Evolutionary conservation across 2,113 vertebrate species (phyloP), one percentile per base, ranked within the genome.

Genomic region (Himantopus leucocephalus): DNA sequence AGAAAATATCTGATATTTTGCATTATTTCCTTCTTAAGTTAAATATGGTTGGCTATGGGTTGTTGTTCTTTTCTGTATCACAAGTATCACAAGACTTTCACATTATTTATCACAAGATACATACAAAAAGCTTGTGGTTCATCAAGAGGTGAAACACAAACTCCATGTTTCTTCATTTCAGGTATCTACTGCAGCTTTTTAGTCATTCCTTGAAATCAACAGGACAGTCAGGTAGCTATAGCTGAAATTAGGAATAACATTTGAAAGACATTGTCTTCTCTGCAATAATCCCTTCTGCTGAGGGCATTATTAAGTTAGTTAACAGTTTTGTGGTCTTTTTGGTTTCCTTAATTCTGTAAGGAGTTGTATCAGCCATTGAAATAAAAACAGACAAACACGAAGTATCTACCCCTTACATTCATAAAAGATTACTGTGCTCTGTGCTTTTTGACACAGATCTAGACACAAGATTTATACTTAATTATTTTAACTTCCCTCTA

Each of bases 401-500:
- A 80, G 14, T 62, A 37, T 71, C 45, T 71, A 43, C 6, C 3
- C 12, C 10, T 86, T 60, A 73, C 9, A 47, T 66, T 91, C 22
- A 73, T 68, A 64, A 80, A 27, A 91, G 30, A 66, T 91, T 79
- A 60, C 12, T 64, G 35, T 23, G 35, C 29, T 76, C 30, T 91
- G 35, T 92, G 21, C 34, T 94, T 80, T 80, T 60, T 23, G 58
- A 86, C 39, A 83, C 8, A 79, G 48, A 88, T 64, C 48, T 91
- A 73, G 62, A 76, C 35, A 75, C 12, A 88, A 72, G 52, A 85
- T 94, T 85, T 94, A 92, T 52, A 66, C 8, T 85, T 81, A 78
- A 64, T 91, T 92, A 86, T 89, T 96, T 91, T 79, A 89, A 12
- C 26, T 89, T 84, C 67, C 68, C 39, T 90, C 66, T 50, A 82